Conservation (phyloP, 2,888 invertebrate species). For the Epistrophe eligans region DNA sequence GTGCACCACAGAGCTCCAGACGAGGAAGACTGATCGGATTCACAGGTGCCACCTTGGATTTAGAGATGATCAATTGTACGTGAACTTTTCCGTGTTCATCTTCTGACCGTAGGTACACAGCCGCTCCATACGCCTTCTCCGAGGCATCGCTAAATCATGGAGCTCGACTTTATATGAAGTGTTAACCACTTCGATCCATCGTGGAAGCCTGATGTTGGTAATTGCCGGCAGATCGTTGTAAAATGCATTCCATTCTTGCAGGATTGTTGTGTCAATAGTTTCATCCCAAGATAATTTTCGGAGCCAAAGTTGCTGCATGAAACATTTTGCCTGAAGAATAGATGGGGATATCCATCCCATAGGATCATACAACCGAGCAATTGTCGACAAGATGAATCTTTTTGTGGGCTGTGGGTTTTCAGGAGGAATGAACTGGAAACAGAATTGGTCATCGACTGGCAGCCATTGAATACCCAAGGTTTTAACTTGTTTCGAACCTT, state of each 20-base stretch:
- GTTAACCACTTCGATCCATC: constrained; percentile 3
- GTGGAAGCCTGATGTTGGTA: not conserved
- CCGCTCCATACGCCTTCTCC: too few relatives aligned
- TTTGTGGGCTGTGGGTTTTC: not conserved
- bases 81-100: too few relatives aligned
- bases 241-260: not conserved
- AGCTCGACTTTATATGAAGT: not conserved
- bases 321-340: constrained; percentile 7
- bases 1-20: constrained; percentile 33
- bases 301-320: constrained; percentile 14
- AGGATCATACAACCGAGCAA: not conserved
- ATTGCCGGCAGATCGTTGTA: not conserved
- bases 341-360: constrained; percentile 25
- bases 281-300: constrained; percentile 10
- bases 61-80: too few relatives aligned
- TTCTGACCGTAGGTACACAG: too few relatives aligned
- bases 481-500: too few relatives aligned
- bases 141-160: constrained; percentile 53
- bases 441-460: not conserved
- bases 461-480: not conserved
- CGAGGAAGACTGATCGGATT: not conserved
- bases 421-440: not conserved
- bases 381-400: constrained; percentile 17
- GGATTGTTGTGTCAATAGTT: not conserved
- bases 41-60: too few relatives aligned